A percentile compares a stretch with the other conserved stretches of the same genome.
These are phyloP conservation scores for Riparia riparia DNA, from an alignment of 2,113 vertebrate species.

Conservation along the genomic window DNA sequence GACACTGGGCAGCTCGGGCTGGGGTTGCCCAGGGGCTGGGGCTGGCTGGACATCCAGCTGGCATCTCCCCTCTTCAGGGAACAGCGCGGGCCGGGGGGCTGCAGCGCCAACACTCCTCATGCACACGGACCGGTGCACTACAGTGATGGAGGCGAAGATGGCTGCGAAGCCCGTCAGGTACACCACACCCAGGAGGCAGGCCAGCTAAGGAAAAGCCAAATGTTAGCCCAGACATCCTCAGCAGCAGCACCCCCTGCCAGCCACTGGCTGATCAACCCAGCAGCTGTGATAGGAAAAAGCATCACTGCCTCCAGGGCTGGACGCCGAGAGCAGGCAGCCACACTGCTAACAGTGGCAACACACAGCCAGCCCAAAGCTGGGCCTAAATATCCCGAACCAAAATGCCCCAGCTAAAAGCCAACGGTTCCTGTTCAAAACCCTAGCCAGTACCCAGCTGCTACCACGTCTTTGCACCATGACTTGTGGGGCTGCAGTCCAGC, in stretches of 20 bases:
- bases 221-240: neutral
- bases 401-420: neutral
- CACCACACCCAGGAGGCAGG: constrained; percentile 89
- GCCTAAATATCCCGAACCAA: neutral
- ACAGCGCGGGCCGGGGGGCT: neutral
- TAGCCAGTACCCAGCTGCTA: neutral
- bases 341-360: fast-evolving
- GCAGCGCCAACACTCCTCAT: constrained; percentile 37
- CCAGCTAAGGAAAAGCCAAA: constrained; percentile 76
- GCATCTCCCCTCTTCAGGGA: neutral
- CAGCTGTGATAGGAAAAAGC: fast-evolving
- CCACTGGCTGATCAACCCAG: fast-evolving
- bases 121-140: constrained; percentile 83
- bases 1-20: neutral
- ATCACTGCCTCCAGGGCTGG: neutral
- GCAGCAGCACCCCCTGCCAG: neutral
- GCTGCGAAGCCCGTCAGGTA: constrained; percentile 91
- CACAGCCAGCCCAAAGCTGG: neutral
- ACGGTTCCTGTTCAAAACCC: neutral
- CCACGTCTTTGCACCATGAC: neutral
- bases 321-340: neutral
- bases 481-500: fast-evolving
- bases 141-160: constrained; percentile 81
- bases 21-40: neutral
- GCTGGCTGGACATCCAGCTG: constrained; percentile 30